A percentile compares a stretch with the other conserved stretches of the same genome.
Conservation (phyloP, 1,140 invertebrate species). For the Cydia fagiglandana region DNA sequence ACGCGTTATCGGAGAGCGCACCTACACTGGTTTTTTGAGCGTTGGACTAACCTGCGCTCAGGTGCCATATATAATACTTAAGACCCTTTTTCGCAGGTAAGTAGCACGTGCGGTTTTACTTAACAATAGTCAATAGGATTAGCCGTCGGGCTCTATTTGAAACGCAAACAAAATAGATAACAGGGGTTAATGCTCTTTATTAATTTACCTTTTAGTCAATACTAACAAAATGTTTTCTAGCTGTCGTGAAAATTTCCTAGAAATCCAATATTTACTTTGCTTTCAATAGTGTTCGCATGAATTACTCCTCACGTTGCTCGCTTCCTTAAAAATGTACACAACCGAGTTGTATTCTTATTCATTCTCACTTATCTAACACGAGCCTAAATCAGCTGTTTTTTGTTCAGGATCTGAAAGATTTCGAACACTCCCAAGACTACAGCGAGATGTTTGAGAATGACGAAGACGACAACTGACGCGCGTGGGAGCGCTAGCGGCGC, state of each 20-base stretch:
- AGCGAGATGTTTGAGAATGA: slow-evolving; percentile 77
- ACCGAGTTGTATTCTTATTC: slow-evolving; percentile 66
- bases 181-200: too few species aligned
- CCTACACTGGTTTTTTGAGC: too few species aligned
- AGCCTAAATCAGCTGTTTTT: slow-evolving; percentile 44
- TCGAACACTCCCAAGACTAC: slow-evolving; percentile 70
- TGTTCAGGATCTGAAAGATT: slow-evolving; percentile 74
- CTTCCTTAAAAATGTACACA: background rate
- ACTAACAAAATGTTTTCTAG: too few species aligned
- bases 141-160: too few species aligned
- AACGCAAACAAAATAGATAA: too few species aligned
- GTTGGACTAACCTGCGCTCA: too few species aligned
- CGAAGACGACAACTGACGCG: slow-evolving; percentile 70
- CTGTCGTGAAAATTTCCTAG: background rate
- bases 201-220: too few species aligned
- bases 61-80: too few species aligned
- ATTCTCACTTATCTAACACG: slow-evolving; percentile 54
- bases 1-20: too few species aligned
- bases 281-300: background rate
- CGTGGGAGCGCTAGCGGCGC: slow-evolving; percentile 17
- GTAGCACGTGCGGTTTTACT: too few species aligned
- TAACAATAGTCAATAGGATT: too few species aligned
- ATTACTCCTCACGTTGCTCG: background rate
- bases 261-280: background rate
- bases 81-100: too few species aligned